Base-by-base conservation (phyloP, 1,140 invertebrate genomes). In the Bacillus rossius region DNA sequence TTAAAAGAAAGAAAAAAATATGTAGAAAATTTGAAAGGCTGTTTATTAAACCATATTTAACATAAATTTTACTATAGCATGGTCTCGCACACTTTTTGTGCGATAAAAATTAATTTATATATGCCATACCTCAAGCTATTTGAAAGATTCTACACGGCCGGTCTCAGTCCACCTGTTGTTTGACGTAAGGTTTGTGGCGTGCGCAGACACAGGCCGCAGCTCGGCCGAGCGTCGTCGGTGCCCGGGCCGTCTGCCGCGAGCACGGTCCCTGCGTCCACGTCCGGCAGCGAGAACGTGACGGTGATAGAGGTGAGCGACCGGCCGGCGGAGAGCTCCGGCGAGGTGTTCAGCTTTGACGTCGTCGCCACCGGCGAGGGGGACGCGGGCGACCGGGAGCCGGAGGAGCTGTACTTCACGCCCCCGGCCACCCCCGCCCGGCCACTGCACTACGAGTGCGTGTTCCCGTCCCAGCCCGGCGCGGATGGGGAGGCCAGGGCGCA, bases 261-360 rank as follows among this genome's bases (percentile, higher is more conserved):
- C 20, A n/a, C n/a, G n/a, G n/a, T n/a, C n/a, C n/a, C n/a, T n/a
- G n/a, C n/a, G n/a, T 49, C 0, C 25, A 37, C 59, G 8, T 56
- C 59, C 4, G 26, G 23, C 50, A 37, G n/a, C 25, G 29, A 59
- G 48, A 67, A 67, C 57, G 59, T 67, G 1, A 67, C 66, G 42
- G 64, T 67, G 38, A 67, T 67, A 29, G 64, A 67, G 63, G 66
- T 67, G 16, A 63, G 52, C 34, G 20, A 51, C 3, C 16, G 41
- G 16, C 43, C 2, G 17, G 25, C 4, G 13, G 17, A 40, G 17
- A 34, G 45, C 10, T 37, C 37, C 10, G 19, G 23, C 14, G 45
- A 55, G 34, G 42, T 62, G 7, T 64, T 64, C 41, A 61, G 59
- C 49, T 64, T 65, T 50, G 37, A n/a, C 3, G 43, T 60, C 51